Base-by-base conservation (phyloP, 2,888 invertebrate species). In the Agelastica alni region DNA sequence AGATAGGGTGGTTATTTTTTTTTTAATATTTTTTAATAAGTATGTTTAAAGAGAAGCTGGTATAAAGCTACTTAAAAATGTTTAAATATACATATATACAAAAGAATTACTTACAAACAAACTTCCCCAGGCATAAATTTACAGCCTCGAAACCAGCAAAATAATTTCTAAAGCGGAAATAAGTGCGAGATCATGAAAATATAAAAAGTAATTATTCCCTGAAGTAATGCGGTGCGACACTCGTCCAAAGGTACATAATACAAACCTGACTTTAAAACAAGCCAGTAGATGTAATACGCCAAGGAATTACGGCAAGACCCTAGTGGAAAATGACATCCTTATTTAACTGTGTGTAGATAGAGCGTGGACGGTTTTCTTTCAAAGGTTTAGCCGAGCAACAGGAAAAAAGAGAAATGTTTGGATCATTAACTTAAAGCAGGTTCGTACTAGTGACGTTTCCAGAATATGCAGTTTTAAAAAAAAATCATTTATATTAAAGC, bases 361-460 rank as follows among this genome's bases (percentile, higher is more conserved):
- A 41, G 49, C 31, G 34, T 32, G 48, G 28, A 53, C 49, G 44
- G 39, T 49, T 47, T 43, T 30, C 34, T 49, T 49, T 49, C 41
- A 22, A 49, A 54, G 44, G 43, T 45, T 49, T 20, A 20, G 45
- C 36, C 45, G 49, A 49, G 54, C 49, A 54, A 49, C 54, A 54
- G 54, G 49, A 54, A 26, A 22, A 45, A 28, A 37, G 17, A 17
- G 22, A 28, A 26, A 47, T 9, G 26, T 28, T 7, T 36, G 28
- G 28, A 47, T 47, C 47, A 37, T 47, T 47, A 47, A 47, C 47
- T 47, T 47, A 17, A 13, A 26, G 30, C 14, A 28, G 47, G 47
- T 7, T 28, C 47, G 47, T 36, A 47, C 37, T 37, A 12, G 17
- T n/a, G n/a, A n/a, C n/a, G n/a, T n/a, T n/a, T n/a, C n/a, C n/a